Conservation (phyloP, 2,797 vertebrate species). For the Jordanella pulchra region DNA sequence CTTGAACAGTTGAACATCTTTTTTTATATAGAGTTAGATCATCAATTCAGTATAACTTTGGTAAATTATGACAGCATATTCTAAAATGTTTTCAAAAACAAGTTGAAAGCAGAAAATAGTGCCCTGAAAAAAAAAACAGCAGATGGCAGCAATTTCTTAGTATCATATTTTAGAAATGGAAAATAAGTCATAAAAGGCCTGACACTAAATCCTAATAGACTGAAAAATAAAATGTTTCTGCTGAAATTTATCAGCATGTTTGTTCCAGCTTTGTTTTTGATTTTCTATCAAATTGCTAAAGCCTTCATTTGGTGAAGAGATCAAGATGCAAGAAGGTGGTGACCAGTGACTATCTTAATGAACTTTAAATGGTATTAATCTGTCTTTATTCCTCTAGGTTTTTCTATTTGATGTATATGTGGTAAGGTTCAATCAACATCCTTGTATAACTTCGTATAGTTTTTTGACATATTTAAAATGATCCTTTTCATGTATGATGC, state of each 20-base stretch:
- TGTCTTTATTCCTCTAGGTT: not conserved
- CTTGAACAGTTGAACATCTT: no score
- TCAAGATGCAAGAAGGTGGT: no score
- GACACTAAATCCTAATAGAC: no score
- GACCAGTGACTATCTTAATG: not conserved
- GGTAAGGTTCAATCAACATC: not conserved
- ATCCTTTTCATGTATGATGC: no score
- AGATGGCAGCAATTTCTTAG: not conserved
- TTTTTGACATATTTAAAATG: not conserved
- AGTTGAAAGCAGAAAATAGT: not conserved
- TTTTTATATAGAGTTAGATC: no score
- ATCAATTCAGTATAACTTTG: no score
- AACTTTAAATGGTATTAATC: not conserved
- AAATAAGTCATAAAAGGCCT: not conserved
- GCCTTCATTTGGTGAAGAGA: no score
- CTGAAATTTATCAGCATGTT: no score
- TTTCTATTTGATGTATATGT: not conserved
- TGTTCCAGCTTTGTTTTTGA: no score
- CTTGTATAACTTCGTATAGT: no score
- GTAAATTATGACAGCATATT: not conserved
- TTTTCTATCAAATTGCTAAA: no score
- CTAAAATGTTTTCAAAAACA: not conserved
- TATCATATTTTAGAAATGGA: not conserved
- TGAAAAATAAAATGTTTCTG: no score
- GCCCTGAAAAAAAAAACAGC: not conserved